Conservation (phyloP, 1,140 invertebrate species). For the Cydia splendana region DNA sequence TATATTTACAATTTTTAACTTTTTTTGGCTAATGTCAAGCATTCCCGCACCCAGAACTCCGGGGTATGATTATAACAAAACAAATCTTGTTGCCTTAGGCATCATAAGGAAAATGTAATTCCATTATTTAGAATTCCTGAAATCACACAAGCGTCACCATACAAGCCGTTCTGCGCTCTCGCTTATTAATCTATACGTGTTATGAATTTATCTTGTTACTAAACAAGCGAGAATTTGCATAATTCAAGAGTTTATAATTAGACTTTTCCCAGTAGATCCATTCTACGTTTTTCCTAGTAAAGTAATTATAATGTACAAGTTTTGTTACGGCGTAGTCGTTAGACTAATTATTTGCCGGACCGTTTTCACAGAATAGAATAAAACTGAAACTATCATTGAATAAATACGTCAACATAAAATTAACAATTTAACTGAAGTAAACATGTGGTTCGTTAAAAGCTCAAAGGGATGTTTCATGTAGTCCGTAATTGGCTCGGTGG, state of each 20-base stretch:
- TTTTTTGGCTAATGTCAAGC: too few relatives aligned
- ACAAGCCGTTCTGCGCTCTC: neutral
- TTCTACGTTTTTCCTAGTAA: neutral
- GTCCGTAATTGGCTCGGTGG: neutral
- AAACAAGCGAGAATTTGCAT: neutral
- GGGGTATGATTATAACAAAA: too few relatives aligned
- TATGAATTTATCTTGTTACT: neutral
- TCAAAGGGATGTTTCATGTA: neutral
- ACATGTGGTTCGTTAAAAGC: neutral
- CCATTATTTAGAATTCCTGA: neutral
- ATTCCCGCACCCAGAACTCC: too few relatives aligned
- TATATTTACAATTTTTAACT: too few relatives aligned
- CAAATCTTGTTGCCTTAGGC: too few relatives aligned
- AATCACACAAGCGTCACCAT: neutral
- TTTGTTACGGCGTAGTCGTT: neutral
- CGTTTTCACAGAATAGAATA: neutral
- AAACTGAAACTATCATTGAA: neutral
- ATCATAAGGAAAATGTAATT: too few relatives aligned
- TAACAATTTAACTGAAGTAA: neutral
- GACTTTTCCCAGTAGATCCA: neutral
- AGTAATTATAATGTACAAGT: neutral
- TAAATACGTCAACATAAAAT: neutral
- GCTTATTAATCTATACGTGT: too few relatives aligned
- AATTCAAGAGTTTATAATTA: neutral
- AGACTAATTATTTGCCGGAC: neutral